Base-by-base conservation (phyloP, 2,888 invertebrate genomes). In the Quadriops clusia region DNA sequence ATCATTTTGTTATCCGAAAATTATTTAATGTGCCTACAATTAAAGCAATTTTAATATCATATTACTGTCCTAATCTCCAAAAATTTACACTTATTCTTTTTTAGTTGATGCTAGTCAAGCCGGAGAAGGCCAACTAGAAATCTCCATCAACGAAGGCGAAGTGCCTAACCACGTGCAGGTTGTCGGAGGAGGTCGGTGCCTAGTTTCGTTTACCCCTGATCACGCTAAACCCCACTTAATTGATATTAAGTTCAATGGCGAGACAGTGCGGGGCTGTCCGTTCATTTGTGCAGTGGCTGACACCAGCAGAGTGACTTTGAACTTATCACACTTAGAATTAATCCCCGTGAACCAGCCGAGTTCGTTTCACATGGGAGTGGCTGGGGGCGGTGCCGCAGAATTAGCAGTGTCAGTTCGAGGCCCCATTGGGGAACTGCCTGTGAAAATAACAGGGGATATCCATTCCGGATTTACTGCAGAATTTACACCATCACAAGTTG, bases 111-210 rank as follows among this genome's bases (percentile, higher is more conserved):
- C 95, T 27, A 90, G 89, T 55, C 87, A 91, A 54, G 97, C 97
- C 29, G 98, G 98, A 21, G 97, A 97, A 69, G 98, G 98, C 28
- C 95, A 97, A 65, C 70, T 98, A 51, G 97, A 98, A 72, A 98
- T 98, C 54, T 94, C 94, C 50, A 94, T 98, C 57, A 97, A 98
- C 61, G 93, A 94, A 65, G 97, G 97, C 44, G 90, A 94, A 69
- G 91, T 98, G 38, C 95, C 97, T 26, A 98, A 98, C 68, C 93
- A 94, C 61, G 95, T 97, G 13, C 83, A 84, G 67, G 93, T 94
- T 30, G 86, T 95, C 9, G 93, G 93, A 16, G 91, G 93, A 26
- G 95, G 94, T 28, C 75, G 89, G 41, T 94, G 93, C 53, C 70
- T 91, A 26, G 93, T 94, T 17, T 89, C 86, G 39, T 94, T 94